Base-by-base conservation (phyloP, 2,113 vertebrate species). In the Plecotus auritus region DNA sequence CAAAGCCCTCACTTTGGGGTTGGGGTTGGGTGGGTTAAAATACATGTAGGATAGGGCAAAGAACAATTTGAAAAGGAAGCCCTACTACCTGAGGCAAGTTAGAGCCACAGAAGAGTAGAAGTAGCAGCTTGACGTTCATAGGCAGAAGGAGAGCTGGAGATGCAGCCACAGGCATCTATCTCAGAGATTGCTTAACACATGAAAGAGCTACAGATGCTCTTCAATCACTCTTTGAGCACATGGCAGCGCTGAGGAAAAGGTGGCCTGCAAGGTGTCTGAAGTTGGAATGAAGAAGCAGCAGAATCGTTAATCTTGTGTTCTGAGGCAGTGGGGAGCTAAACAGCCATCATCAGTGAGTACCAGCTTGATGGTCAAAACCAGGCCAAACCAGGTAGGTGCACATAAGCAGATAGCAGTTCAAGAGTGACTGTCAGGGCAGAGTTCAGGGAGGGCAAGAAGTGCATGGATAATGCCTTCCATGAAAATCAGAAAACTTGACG, bases 291-390 rank as follows among this genome's bases (percentile, higher is more conserved):
- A 10, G 40, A 20, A 82, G 17, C 12, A 28, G 23, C 11, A 37
- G 47, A 78, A n/a, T 35, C 17, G 0, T 28, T 28, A 59, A 69
- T 11, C 22, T 59, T 77, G 11, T 70, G 8, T 77, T 56, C 26
- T 28, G 9, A 49, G 7, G 18, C 8, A 0, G 0, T 2, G 0
- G 9, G 4, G 9, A 67, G 13, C 17, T 40, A 32, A 7, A 8
- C 5, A 69, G 47, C 49, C 4, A 89, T n/a, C 45, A 12, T 5
- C 9, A 47, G 30, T 10, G 16, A 72, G 12, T n/a, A 42, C 11
- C n/a, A 67, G 1, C 3, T 26, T 40, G 18, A 35, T 28, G 1
- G 3, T 64, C 14, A 67, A 67, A 87, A n/a, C 9, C 30, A 77
- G 45, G 2, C 14, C 4, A 2, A n/a, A 51, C 23, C 30, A n/a